Evolutionary conservation across 1,140 invertebrate genomes (phyloP).

Genomic region (Zophobas morio): DNA sequence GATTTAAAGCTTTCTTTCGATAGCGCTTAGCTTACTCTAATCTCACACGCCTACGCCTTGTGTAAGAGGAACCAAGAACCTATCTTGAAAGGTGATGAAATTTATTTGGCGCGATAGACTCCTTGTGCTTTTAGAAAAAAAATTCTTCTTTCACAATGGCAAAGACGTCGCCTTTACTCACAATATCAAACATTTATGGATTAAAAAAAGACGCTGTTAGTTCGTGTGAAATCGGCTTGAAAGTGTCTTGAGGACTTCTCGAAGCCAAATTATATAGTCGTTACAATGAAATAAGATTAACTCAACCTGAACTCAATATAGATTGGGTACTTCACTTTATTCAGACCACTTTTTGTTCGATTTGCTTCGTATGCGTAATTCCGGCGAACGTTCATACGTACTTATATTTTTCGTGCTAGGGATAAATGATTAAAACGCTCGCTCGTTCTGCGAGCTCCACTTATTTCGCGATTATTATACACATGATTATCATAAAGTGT

Average conservation of each 20-base stretch:
- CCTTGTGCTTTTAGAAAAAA: conserved; percentile 39
- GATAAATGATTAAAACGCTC: too few species aligned
- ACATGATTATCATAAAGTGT: too few species aligned
- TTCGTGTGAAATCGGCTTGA: conserved; percentile 18
- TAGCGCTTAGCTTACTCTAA: conserved; percentile 27
- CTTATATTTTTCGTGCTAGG: too few species aligned
- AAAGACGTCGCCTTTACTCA: conserved; percentile 14
- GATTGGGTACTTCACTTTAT: too few species aligned
- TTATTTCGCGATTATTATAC: too few species aligned
- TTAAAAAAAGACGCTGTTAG: conserved; percentile 25
- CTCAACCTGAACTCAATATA: neutral
- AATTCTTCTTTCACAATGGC: conserved; percentile 30
- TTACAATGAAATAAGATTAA: neutral
- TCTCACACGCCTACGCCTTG: conserved; percentile 32
- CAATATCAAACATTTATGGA: conserved; percentile 31
- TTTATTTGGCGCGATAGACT: conserved; percentile 39
- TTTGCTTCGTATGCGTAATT: too few species aligned
- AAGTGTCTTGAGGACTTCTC: conserved; percentile 7
- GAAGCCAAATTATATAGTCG: conserved; percentile 13
- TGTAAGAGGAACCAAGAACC: conserved; percentile 41
- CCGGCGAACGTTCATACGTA: too few species aligned
- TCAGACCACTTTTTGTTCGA: too few species aligned
- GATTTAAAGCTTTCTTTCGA: conserved; percentile 41
- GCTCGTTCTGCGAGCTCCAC: too few species aligned
- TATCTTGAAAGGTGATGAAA: conserved; percentile 43